Conservation (phyloP, 2,888 invertebrate species). For the Eutolmus rufibarbis region DNA sequence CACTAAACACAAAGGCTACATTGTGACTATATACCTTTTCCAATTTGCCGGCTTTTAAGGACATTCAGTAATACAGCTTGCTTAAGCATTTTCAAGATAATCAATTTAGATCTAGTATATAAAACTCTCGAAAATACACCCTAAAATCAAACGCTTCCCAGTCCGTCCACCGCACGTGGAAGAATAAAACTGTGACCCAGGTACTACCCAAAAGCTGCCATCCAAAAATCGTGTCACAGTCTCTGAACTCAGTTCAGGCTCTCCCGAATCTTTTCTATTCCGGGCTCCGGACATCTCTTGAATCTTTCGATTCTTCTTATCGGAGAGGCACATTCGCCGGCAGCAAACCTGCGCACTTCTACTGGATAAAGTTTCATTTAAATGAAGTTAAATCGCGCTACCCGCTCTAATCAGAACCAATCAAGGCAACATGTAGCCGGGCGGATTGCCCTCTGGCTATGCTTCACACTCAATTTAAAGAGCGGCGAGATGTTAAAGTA, state of each 20-base stretch:
- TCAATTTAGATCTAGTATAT: background rate
- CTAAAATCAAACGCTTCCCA: background rate
- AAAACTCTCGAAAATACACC: background rate
- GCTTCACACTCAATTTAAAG: background rate
- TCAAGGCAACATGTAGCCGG: background rate
- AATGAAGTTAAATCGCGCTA: conserved; percentile 10
- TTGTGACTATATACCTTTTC: background rate
- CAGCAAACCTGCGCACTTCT: background rate
- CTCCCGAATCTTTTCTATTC: background rate
- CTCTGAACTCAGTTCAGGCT: background rate
- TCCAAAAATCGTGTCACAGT: background rate
- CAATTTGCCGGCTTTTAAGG: background rate
- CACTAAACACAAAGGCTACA: background rate
- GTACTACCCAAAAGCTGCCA: background rate
- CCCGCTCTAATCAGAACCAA: conserved; percentile 5
- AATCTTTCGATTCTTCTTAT: background rate
- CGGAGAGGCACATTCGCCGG: background rate
- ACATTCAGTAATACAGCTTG: background rate
- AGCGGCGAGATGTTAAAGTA: background rate
- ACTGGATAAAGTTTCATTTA: background rate
- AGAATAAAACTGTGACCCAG: background rate
- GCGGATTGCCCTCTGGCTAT: background rate
- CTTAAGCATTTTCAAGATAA: conserved; percentile 10
- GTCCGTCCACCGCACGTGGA: conserved; percentile 10
- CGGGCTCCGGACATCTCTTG: background rate